phyloP scores from a whole-genome alignment of 2,888 invertebrate species.

The Mactromeris polynyma region DNA sequence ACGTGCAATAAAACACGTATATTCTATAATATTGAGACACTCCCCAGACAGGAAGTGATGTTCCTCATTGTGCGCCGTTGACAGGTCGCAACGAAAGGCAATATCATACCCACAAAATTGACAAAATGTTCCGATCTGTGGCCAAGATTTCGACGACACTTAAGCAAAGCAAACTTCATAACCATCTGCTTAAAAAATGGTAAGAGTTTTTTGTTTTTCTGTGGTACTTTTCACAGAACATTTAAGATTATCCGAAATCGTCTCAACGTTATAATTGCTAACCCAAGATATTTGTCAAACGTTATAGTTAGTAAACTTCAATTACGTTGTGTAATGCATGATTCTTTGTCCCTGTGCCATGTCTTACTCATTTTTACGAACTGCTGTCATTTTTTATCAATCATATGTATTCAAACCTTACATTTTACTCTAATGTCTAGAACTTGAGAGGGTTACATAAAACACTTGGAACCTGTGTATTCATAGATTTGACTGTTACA shows the following conservation, averaged over 20 bases:
- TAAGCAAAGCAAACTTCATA: conserved; percentile 2
- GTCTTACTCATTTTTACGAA: no score
- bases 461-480: no score
- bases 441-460: no score
- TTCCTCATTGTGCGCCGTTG: conserved; percentile 13
- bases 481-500: no score
- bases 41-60: conserved; percentile 60
- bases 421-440: no score
- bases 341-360: neutral
- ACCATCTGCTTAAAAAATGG: conserved; percentile 25
- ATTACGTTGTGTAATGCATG: neutral
- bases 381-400: no score
- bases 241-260: neutral
- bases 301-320: conserved; percentile 46
- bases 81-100: conserved; percentile 29
- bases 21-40: neutral
- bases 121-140: conserved; percentile 57
- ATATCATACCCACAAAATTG: neutral
- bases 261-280: conserved; percentile 47
- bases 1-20: no score
- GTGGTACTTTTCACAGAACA: neutral
- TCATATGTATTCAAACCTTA: no score
- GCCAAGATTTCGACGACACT: conserved; percentile 45
- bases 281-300: conserved; percentile 26
- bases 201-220: neutral